phyloP scores from a whole-genome alignment of 2,113 vertebrate genomes.

The Halichoerus grypus region DNA sequence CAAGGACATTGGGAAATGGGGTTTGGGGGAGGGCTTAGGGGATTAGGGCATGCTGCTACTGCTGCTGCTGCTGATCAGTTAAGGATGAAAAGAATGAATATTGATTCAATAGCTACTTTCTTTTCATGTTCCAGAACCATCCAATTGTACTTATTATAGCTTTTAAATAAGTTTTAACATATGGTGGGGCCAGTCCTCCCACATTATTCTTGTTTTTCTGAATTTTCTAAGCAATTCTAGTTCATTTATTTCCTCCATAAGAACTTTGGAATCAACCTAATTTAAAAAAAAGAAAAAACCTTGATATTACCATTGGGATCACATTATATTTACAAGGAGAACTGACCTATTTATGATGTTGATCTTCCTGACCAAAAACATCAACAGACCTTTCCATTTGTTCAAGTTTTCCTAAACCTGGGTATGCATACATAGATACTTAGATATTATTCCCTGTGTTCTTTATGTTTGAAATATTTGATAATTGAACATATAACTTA shows the following conservation, averaged over 20 bases:
- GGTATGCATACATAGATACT: background rate
- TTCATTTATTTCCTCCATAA: conserved; percentile 25
- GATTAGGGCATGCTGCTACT: background rate
- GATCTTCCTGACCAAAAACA: background rate
- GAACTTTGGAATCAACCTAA: background rate
- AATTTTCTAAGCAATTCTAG: conserved; percentile 43
- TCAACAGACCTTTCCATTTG: background rate
- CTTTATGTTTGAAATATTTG: conserved; percentile 2
- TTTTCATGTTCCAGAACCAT: background rate
- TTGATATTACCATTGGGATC: background rate
- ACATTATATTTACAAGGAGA: background rate
- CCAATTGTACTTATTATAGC: background rate
- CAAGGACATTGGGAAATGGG: background rate
- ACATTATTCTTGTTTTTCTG: conserved; percentile 21
- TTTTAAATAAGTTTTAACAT: conserved; percentile 12
- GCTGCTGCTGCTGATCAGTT: background rate
- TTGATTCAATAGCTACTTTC: background rate
- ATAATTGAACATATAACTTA: background rate
- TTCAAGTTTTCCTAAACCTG: conserved; percentile 18
- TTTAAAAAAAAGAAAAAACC: background rate
- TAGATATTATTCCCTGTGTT: background rate
- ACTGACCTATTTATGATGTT: background rate
- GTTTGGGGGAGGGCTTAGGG: background rate
- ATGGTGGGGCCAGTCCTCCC: background rate
- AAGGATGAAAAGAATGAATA: background rate